Base-by-base conservation (phyloP, 2,797 vertebrate genomes). In the Petrocephalus schoutedeni region DNA sequence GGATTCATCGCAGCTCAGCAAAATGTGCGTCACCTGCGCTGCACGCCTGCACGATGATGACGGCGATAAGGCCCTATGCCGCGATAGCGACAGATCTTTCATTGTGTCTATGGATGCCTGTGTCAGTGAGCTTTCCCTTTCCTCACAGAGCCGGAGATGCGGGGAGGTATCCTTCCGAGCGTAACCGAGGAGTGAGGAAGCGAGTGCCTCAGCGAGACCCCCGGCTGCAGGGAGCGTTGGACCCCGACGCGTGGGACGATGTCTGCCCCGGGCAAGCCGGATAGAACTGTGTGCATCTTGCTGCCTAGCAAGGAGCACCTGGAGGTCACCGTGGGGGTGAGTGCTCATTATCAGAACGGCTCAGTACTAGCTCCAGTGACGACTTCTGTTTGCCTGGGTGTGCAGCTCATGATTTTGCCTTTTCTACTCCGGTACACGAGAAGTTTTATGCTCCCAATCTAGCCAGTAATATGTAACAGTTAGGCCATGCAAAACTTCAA, bases 221-320 rank as follows among this genome's bases (percentile, higher is more conserved):
- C 67, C 88, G 88, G 51, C 87, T 84, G n/a, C 41, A 88, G 56
- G 85, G 49, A 21, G 49, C 19, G 61, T 86, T 58, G 82, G 41
- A 53, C 49, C 49, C 86, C 36, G 61, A 2, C 56, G 5, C 67
- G 54, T 88, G 90, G 90, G 90, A 86, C 36, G 90, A 96, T 96
- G 95, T 95, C 95, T 59, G 74, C 88, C 87, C 91, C 90, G 4
- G 86, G 91, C 87, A 96, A 93, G 0, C 95, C 96, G 87, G 93
- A 93, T 91, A 96, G 96, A 88, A 97, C 88, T 0, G 91, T 98
- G 90, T 97, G 97, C 0, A 95, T 98, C 89, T 95, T 97, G 89
- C 95, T 98, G 86, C 97, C 97, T 87, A 97, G 94, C 91, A 95
- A 95, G 90, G 95, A 97, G 86, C 97, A 96, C 90, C 94, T 98